These are phyloP conservation scores for Drosophila peninsularis DNA, from an alignment of 2,888 invertebrate genomes.

Conservation along the genomic window DNA sequence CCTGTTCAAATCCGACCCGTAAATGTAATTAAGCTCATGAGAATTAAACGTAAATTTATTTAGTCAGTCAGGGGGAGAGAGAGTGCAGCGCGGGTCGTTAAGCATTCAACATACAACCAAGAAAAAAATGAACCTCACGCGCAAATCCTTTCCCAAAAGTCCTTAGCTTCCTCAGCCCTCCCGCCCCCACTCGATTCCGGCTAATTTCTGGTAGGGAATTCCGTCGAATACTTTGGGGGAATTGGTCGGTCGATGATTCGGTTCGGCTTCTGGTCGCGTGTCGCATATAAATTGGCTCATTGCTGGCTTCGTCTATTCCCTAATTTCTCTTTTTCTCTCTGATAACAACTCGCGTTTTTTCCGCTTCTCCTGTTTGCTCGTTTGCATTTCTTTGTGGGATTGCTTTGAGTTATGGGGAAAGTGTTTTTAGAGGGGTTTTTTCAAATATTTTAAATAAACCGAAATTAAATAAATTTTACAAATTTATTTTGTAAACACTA, in stretches of 20 bases:
- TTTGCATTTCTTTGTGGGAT: constrained; percentile 26
- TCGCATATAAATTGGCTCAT: constrained; percentile 78
- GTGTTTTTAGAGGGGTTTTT: background rate
- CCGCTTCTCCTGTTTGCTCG: background rate
- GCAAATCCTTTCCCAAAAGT: constrained; percentile 61
- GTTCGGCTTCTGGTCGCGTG: constrained; percentile 58
- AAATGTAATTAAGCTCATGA: constrained; percentile 78
- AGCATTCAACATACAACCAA: constrained; percentile 10
- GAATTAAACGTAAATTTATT: constrained; percentile 74
- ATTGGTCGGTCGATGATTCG: constrained; percentile 26
- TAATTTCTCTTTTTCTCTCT: constrained; percentile 50
- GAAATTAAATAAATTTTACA: too few species aligned
- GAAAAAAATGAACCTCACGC: constrained; percentile 5
- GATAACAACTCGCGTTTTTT: constrained; percentile 44
- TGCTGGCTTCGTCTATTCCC: constrained; percentile 47
- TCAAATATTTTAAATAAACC: background rate
- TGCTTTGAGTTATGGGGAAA: constrained; percentile 15
- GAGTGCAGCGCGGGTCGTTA: constrained; percentile 43
- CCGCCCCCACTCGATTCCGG: background rate
- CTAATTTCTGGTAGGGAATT: constrained; percentile 35
- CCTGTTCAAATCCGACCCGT: constrained; percentile 69
- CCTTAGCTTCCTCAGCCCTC: background rate
- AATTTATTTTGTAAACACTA: background rate
- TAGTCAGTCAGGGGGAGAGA: constrained; percentile 36
- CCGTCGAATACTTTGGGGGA: constrained; percentile 36